These are phyloP conservation scores for Contarinia nasturtii DNA, from an alignment of 1,140 invertebrate species.

Conservation along the genomic window DNA sequence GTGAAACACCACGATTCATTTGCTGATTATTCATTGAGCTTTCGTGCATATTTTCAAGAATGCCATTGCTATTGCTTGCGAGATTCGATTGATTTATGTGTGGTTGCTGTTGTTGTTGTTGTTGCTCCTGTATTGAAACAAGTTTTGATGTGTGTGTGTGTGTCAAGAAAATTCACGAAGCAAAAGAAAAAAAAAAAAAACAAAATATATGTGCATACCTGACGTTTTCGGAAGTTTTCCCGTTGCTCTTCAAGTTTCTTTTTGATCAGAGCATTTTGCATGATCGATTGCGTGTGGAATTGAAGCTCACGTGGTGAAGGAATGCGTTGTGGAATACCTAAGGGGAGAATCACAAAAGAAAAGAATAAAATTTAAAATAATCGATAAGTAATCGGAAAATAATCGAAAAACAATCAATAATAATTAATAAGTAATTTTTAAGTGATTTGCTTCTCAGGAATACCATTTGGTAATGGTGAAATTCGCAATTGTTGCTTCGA, in stretches of 20 bases:
- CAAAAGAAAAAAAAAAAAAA: too few relatives aligned
- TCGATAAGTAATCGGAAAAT: too few relatives aligned
- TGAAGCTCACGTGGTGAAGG: constrained; percentile 67
- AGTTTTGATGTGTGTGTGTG: too few relatives aligned
- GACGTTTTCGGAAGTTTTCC: constrained; percentile 58
- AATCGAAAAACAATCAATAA: too few relatives aligned
- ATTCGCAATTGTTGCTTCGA: constrained; percentile 24
- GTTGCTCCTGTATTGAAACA: constrained; percentile 8
- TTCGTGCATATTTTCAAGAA: constrained; percentile 9
- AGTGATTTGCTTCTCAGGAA: constrained; percentile 9
- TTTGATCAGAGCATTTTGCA: constrained; percentile 66
- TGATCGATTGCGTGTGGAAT: constrained; percentile 60
- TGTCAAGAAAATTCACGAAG: too few relatives aligned
- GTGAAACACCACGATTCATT: constrained; percentile 12
- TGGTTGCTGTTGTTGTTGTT: constrained; percentile 17
- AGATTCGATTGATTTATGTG: constrained; percentile 7
- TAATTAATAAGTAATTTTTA: too few relatives aligned
- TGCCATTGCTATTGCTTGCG: constrained; percentile 6
- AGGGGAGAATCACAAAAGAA: too few relatives aligned
- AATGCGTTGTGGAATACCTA: constrained; percentile 48
- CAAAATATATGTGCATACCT: too few relatives aligned
- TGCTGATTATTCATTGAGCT: constrained; percentile 21
- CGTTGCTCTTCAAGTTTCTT: constrained; percentile 71
- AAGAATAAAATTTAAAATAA: too few relatives aligned
- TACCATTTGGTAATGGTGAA: constrained; percentile 32